Evolutionary conservation across 2,888 invertebrate species (phyloP), one percentile per base, ranked within the genome.

Genomic region (Drosophila setosimentum): DNA sequence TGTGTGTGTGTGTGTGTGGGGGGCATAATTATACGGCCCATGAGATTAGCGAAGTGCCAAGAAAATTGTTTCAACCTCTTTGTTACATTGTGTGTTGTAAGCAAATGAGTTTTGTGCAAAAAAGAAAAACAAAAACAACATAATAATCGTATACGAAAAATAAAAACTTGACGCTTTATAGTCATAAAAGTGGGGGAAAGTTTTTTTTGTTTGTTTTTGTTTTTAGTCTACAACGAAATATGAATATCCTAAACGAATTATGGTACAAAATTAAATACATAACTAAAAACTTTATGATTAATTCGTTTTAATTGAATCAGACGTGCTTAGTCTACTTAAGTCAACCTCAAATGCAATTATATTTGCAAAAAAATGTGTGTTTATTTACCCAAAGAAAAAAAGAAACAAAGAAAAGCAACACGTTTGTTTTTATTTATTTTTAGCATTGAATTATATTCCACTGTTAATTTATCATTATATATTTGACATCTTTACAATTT

Each of bases 11-110:
- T 40, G 3, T 21, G 45, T 45, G 45, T 45, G 21, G 24, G 42
- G 3, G 21, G 49, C 68, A 74, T 88, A 88, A 87, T 88, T 87
- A 88, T 75, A 86, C 72, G 87, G 62, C 78, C 73, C 87, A 88
- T 78, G 80, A 74, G 82, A 84, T 87, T 83, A 72, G 63, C 75
- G 72, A 76, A 76, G 81, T 80, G 78, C 73, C 81, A 80, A 60
- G 81, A 80, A 86, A 84, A 83, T 68, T 30, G 65, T 68, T 70
- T 76, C 61, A 68, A 57, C 60, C 68, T 69, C 86, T 88, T 86
- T 83, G 80, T 80, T 88, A 51, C 67, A 68, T 58, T 59, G 78
- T 57, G 73, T 63, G 77, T 78, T 68, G 82, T 84, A 71, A 78
- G 83, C 83, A 82, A 83, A 87, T 85, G 74, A 77, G 71, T 58